Evolutionary conservation across 2,888 invertebrate species (phyloP).

Genomic region (Parnassius orleans): DNA sequence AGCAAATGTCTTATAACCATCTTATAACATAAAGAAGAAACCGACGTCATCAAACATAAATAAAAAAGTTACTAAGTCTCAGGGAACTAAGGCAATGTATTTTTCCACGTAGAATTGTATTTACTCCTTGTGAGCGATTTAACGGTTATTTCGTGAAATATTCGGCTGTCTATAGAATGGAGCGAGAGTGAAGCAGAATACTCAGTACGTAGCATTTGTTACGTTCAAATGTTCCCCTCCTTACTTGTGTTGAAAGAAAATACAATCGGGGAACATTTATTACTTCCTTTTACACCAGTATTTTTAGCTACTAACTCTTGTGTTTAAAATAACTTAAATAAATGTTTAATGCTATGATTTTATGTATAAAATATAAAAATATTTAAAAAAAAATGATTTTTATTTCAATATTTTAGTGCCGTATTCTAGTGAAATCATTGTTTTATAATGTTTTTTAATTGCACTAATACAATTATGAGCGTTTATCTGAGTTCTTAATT

Average conservation of each 20-base stretch:
- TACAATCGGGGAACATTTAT: slow-evolving; percentile 16
- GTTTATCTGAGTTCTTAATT: neutral
- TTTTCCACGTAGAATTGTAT: slow-evolving; percentile 22
- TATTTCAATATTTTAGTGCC: too few species aligned
- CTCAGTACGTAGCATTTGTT: slow-evolving; percentile 18
- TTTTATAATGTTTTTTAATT: neutral
- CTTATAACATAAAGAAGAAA: slow-evolving; percentile 3
- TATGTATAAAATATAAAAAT: too few species aligned
- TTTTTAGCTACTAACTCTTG: neutral
- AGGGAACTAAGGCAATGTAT: slow-evolving; percentile 21
- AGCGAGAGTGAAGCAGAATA: slow-evolving; percentile 6
- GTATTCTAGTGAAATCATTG: too few species aligned
- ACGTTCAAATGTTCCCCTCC: slow-evolving; percentile 12
- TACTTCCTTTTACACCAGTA: slow-evolving; percentile 11
- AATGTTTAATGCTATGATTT: too few species aligned
- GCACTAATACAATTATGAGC: neutral
- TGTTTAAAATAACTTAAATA: neutral
- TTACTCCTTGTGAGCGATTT: slow-evolving; percentile 20
- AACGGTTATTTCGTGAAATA: slow-evolving; percentile 25
- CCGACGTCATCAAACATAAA: slow-evolving; percentile 17
- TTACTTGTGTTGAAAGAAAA: slow-evolving; percentile 14
- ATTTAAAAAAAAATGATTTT: too few species aligned
- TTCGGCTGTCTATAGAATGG: slow-evolving; percentile 24
- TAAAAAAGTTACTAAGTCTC: slow-evolving; percentile 13
- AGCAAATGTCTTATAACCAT: neutral